Conservation (phyloP, 2,113 vertebrate genomes). For the Lophotis ruficrista region DNA sequence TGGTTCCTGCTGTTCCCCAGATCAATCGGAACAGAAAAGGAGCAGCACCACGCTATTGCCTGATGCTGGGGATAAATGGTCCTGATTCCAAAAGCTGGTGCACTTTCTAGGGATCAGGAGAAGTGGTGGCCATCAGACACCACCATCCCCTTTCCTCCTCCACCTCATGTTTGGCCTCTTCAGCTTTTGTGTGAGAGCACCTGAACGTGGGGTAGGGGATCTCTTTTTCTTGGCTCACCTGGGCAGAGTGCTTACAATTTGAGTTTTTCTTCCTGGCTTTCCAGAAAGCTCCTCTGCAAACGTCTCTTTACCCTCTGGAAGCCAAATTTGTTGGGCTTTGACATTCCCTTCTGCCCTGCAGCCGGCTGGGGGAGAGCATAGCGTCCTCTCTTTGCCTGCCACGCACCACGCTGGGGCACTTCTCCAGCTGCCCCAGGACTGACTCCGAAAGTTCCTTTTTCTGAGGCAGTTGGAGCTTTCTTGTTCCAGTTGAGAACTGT, state of each 20-base stretch:
- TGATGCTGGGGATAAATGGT: background rate
- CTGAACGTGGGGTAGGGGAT: background rate
- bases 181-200: background rate
- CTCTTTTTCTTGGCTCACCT: background rate
- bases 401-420: background rate
- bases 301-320: background rate
- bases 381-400: background rate
- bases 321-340: background rate
- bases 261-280: background rate
- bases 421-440: background rate
- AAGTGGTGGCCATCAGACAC: background rate
- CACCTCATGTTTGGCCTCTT: background rate
- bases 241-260: fast-evolving
- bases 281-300: background rate
- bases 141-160: background rate
- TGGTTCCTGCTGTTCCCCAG: background rate
- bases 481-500: background rate
- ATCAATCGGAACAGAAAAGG: background rate
- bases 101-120: background rate
- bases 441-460: background rate
- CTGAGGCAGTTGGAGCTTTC: background rate
- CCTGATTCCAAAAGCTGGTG: fast-evolving
- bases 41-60: background rate
- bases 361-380: background rate
- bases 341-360: background rate